These are phyloP conservation scores for Hoplodrina ambigua DNA, from an alignment of 2,888 invertebrate species.

Conservation along the genomic window DNA sequence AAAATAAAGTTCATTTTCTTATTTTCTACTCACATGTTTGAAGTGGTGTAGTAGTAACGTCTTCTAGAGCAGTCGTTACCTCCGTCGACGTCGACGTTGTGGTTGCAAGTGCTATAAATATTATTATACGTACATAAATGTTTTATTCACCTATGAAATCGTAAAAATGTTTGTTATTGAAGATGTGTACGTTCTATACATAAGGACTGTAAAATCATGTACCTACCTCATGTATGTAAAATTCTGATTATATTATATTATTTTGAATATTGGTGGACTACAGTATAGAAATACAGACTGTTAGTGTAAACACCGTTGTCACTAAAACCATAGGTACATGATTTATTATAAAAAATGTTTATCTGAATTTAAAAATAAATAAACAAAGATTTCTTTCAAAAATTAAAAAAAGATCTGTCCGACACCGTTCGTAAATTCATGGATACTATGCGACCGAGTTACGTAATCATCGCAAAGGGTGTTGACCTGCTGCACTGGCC, in stretches of 20 bases:
- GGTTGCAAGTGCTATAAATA: conserved; percentile 72
- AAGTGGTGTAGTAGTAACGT: conserved; percentile 47
- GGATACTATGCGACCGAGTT: too few species aligned
- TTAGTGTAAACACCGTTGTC: too few species aligned
- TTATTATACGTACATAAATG: conserved; percentile 33
- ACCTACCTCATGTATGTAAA: background rate
- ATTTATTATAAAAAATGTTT: too few species aligned
- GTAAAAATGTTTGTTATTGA: conserved; percentile 24
- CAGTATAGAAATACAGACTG: too few species aligned
- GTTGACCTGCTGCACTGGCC: too few species aligned
- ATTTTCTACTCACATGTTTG: conserved; percentile 66
- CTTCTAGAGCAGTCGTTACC: conserved; percentile 51
- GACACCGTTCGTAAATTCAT: too few species aligned
- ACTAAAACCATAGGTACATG: too few species aligned
- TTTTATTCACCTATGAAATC: conserved; percentile 28
- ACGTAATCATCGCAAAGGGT: too few species aligned
- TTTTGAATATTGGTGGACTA: background rate
- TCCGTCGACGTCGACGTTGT: conserved; percentile 68
- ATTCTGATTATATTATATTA: background rate
- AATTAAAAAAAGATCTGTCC: too few species aligned
- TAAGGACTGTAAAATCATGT: background rate
- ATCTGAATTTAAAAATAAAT: too few species aligned
- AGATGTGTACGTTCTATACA: background rate
- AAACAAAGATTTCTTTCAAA: too few species aligned
- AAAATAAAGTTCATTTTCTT: conserved; percentile 5